phyloP scores from a whole-genome alignment of 2,113 vertebrate species.

The Esox niger region DNA sequence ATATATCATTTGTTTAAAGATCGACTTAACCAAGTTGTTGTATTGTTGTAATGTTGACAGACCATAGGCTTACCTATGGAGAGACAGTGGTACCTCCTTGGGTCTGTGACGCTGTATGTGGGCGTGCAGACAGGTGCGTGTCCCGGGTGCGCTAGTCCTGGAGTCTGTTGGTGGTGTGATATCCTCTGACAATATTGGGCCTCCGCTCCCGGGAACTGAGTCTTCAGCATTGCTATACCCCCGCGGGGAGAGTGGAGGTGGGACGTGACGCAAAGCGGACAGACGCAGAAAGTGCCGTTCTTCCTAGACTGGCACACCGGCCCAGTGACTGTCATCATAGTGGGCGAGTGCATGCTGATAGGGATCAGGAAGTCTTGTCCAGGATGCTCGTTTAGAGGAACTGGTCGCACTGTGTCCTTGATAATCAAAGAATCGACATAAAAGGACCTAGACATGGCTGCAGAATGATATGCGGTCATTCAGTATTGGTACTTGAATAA shows the following conservation, averaged over 20 bases:
- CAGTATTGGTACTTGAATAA: constrained; percentile 32
- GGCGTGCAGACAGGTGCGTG: constrained; percentile 87
- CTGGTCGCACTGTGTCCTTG: constrained; percentile 88
- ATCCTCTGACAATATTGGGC: constrained; percentile 83
- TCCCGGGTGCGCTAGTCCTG: constrained; percentile 80
- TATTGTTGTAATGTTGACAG: neutral
- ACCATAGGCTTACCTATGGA: constrained; percentile 81
- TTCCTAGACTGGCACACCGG: constrained; percentile 90
- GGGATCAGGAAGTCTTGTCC: constrained; percentile 92
- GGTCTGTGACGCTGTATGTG: constrained; percentile 91
- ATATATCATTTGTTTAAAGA: neutral
- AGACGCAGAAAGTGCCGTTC: constrained; percentile 90
- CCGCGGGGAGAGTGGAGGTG: constrained; percentile 86
- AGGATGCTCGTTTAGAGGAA: constrained; percentile 75
- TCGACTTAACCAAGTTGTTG: neutral
- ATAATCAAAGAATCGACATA: constrained; percentile 98
- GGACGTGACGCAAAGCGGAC: constrained; percentile 93
- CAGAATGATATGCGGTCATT: constrained; percentile 28
- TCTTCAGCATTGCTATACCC: constrained; percentile 85
- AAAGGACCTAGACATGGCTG: constrained; percentile 94
- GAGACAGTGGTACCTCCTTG: constrained; percentile 93
- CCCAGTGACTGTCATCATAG: constrained; percentile 85
- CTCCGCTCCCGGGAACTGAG: constrained; percentile 81
- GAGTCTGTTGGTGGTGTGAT: constrained; percentile 76
- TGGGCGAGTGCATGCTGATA: constrained; percentile 87